phyloP scores from a whole-genome alignment of 2,113 vertebrate genomes.

The Ammospiza caudacuta region DNA sequence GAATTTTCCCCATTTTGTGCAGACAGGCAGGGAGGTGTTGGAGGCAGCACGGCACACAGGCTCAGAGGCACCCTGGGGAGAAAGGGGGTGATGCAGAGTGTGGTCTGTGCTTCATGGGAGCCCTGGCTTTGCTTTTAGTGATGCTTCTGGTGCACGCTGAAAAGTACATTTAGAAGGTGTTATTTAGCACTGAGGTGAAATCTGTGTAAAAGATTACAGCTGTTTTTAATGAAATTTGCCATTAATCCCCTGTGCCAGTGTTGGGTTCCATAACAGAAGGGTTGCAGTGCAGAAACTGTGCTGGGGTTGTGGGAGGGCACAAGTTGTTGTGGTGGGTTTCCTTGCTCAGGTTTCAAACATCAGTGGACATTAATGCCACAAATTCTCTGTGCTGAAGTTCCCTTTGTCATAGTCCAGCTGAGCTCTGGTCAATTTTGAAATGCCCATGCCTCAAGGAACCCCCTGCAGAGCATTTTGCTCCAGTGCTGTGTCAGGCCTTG shows the following conservation, averaged over 20 bases:
- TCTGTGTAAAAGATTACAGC: background rate
- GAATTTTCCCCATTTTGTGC: background rate
- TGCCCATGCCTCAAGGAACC: background rate
- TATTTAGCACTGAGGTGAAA: background rate
- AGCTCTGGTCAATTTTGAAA: background rate
- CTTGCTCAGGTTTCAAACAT: background rate
- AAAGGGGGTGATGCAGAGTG: background rate
- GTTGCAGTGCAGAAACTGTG: background rate
- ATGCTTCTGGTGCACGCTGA: background rate
- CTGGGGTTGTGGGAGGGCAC: background rate
- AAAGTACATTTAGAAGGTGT: background rate
- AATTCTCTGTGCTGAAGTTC: background rate
- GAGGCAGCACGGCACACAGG: fast-evolving
- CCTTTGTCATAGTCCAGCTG: background rate
- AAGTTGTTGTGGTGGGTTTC: background rate
- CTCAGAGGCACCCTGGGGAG: background rate
- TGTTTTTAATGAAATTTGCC: background rate
- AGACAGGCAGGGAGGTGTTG: background rate
- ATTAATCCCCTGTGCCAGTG: background rate
- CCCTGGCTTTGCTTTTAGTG: background rate
- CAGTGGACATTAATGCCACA: background rate
- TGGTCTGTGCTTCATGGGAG: background rate
- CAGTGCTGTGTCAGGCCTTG: background rate
- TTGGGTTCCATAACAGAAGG: background rate
- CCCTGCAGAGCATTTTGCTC: background rate